Conservation (phyloP, 2,113 vertebrate species). For the Sphaerodactylus townsendi region DNA sequence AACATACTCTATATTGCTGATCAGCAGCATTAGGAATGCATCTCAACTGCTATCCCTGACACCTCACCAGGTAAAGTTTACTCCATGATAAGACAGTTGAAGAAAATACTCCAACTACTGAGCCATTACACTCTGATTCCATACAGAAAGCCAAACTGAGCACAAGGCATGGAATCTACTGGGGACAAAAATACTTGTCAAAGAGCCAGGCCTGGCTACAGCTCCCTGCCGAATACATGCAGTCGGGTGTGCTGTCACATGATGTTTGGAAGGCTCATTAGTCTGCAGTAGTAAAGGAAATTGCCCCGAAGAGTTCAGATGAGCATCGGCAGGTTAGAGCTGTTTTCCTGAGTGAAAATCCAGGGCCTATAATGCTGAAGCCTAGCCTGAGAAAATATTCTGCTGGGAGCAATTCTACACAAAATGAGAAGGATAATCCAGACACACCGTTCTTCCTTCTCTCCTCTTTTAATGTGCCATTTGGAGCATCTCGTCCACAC, state of each 20-base stretch:
- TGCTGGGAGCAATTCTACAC: rapidly evolving
- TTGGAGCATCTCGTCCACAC: neutral
- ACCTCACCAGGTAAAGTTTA: too few relatives aligned
- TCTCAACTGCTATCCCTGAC: too few relatives aligned
- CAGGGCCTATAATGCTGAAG: neutral
- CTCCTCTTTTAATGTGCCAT: too few relatives aligned
- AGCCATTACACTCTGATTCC: too few relatives aligned
- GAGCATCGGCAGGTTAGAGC: slow-evolving; percentile 32
- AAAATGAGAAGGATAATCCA: neutral
- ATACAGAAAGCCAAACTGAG: too few relatives aligned
- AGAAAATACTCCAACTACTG: too few relatives aligned
- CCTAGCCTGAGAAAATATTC: neutral
- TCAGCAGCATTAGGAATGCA: too few relatives aligned
- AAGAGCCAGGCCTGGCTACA: neutral
- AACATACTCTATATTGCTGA: too few relatives aligned
- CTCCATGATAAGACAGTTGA: too few relatives aligned
- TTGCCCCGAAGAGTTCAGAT: slow-evolving; percentile 49
- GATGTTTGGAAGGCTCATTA: slow-evolving; percentile 42
- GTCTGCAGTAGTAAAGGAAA: slow-evolving; percentile 59
- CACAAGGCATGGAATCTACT: too few relatives aligned
- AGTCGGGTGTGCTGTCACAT: neutral
- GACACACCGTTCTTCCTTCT: neutral
- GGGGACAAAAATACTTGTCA: too few relatives aligned
- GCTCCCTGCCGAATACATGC: neutral
- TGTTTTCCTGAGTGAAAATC: slow-evolving; percentile 14